Evolutionary conservation across 2,888 invertebrate genomes (phyloP).

Genomic region (Protodeltote pygarga): DNA sequence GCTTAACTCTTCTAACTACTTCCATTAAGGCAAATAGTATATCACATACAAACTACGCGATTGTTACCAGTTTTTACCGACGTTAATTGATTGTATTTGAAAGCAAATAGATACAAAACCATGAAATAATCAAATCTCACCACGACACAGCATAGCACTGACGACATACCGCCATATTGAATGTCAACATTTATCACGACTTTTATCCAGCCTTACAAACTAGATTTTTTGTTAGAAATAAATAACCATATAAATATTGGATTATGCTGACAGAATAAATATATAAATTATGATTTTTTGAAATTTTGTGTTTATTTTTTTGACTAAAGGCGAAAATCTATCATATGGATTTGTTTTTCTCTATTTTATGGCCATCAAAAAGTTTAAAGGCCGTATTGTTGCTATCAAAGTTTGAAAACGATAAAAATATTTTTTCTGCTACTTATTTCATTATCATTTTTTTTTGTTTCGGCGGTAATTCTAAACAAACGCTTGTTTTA

Average conservation of each 20-base stretch:
- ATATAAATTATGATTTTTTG: constrained; percentile 67
- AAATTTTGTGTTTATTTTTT: constrained; percentile 82
- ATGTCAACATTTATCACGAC: constrained; percentile 89
- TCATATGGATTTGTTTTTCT: constrained; percentile 71
- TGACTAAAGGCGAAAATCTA: constrained; percentile 74
- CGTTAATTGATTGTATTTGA: constrained; percentile 54
- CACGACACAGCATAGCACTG: constrained; percentile 98
- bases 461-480: too few relatives aligned
- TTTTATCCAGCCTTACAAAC: constrained; percentile 71
- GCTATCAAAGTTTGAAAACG: constrained; percentile 20
- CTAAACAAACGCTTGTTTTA: too few relatives aligned
- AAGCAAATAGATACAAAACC: constrained; percentile 66
- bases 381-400: constrained; percentile 47
- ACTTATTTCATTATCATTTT: too few relatives aligned
- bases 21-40: constrained; percentile 52
- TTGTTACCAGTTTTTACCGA: constrained; percentile 52
- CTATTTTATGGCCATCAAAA: constrained; percentile 60
- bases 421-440: not conserved
- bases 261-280: constrained; percentile 47
- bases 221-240: constrained; percentile 51
- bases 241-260: constrained; percentile 48
- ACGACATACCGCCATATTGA: constrained; percentile 98
- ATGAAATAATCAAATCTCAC: constrained; percentile 90
- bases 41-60: constrained; percentile 54
- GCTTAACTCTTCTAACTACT: constrained; percentile 46